Evolutionary conservation across 2,888 invertebrate species (phyloP).

Genomic region (Leucophenga montana): DNA sequence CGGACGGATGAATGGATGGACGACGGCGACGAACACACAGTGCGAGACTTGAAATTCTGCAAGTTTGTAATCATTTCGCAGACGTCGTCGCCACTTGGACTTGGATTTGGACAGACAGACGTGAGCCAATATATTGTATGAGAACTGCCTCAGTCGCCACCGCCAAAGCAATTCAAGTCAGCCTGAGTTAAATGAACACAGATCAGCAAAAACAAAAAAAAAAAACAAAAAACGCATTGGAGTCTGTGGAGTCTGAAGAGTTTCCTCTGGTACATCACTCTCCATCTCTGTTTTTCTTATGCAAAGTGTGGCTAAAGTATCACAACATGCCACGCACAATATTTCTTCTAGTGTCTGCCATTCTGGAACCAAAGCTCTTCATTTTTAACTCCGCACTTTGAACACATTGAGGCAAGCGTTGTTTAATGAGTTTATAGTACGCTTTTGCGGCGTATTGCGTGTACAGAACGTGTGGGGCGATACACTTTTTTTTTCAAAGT

Average conservation of each 20-base stretch:
- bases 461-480: conserved; percentile 8
- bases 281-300: conserved; percentile 22
- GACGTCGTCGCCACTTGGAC: conserved; percentile 15
- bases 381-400: not conserved
- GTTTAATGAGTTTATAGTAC: too few species aligned
- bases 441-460: too few species aligned
- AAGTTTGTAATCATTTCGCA: conserved; percentile 27
- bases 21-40: conserved; percentile 17
- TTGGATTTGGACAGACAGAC: conserved; percentile 2
- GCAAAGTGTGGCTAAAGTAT: conserved; percentile 45
- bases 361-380: conserved; percentile 39
- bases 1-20: conserved; percentile 31
- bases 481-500: conserved; percentile 38
- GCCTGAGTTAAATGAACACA: conserved; percentile 1
- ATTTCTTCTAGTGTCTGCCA: conserved; percentile 22
- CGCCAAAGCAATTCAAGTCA: conserved; percentile 8
- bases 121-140: not conserved
- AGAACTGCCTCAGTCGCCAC: conserved; percentile 10
- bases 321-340: conserved; percentile 57
- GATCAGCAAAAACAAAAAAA: conserved; percentile 4
- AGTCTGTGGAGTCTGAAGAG: conserved; percentile 13
- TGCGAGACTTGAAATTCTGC: not conserved
- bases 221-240: not conserved
- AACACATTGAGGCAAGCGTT: conserved; percentile 4
- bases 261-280: conserved; percentile 5